These are phyloP conservation scores for Chloroceryle amazona DNA, from an alignment of 2,797 vertebrate genomes.

Conservation along the genomic window DNA sequence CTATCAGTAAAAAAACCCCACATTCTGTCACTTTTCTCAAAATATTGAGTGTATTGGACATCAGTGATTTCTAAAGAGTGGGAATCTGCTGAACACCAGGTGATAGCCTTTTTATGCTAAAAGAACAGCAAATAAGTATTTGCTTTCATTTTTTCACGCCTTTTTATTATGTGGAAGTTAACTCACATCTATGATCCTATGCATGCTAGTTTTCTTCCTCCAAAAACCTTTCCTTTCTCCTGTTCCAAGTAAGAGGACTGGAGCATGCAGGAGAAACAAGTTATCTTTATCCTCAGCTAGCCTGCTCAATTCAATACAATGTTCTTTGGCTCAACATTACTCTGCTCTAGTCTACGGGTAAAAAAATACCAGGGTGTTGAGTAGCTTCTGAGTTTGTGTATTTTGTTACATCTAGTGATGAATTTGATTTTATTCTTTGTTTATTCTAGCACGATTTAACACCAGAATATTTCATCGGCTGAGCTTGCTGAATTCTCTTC, in stretches of 20 bases:
- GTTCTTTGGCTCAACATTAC: not conserved
- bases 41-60: not conserved
- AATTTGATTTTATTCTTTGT: not conserved
- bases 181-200: accelerated
- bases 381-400: not conserved
- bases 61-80: not conserved
- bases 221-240: accelerated
- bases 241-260: no score
- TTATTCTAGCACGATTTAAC: not conserved
- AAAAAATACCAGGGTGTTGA: not conserved
- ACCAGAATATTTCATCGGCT: accelerated
- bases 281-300: not conserved
- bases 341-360: not conserved
- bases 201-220: not conserved
- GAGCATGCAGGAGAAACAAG: not conserved
- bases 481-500: not conserved
- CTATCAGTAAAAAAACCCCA: not conserved
- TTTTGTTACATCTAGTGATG: not conserved
- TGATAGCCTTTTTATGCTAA: not conserved
- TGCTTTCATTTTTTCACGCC: not conserved
- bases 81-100: not conserved
- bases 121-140: not conserved
- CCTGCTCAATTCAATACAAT: accelerated
- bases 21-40: not conserved
- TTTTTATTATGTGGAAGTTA: not conserved